Percentiles rank a stretch among this genome's conserved stretches.
These are phyloP conservation scores for Gryllus bimaculatus DNA, from an alignment of 1,140 invertebrate genomes.

Conservation along the genomic window DNA sequence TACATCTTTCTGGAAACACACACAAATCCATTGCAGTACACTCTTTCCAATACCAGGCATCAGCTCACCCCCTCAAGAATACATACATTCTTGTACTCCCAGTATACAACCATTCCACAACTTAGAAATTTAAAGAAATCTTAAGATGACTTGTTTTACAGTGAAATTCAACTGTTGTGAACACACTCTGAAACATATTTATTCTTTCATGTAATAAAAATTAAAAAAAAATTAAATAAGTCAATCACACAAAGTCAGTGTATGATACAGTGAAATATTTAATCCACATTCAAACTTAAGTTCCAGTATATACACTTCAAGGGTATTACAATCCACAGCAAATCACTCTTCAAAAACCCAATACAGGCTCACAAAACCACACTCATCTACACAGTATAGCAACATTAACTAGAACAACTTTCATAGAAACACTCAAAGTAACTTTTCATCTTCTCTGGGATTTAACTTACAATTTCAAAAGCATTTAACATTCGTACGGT, in stretches of 20 bases:
- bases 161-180: not conserved
- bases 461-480: not conserved
- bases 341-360: not conserved
- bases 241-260: not conserved
- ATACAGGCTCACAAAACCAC: not conserved
- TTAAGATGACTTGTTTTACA: not conserved
- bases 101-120: not conserved
- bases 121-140: not conserved
- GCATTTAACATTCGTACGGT: not conserved
- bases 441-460: not conserved
- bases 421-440: not conserved
- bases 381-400: not conserved
- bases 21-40: not conserved
- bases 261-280: constrained; percentile 2
- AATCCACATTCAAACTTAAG: not conserved
- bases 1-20: not conserved
- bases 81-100: not conserved
- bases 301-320: not conserved
- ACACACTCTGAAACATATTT: not conserved
- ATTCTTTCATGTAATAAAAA: not conserved
- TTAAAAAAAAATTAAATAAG: not conserved
- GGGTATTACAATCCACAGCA: not conserved
- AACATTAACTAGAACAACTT: constrained; percentile 5
- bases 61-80: not conserved
- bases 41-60: not conserved